Conservation (phyloP, 2,888 invertebrate species). For the Dasypogon diadema region DNA sequence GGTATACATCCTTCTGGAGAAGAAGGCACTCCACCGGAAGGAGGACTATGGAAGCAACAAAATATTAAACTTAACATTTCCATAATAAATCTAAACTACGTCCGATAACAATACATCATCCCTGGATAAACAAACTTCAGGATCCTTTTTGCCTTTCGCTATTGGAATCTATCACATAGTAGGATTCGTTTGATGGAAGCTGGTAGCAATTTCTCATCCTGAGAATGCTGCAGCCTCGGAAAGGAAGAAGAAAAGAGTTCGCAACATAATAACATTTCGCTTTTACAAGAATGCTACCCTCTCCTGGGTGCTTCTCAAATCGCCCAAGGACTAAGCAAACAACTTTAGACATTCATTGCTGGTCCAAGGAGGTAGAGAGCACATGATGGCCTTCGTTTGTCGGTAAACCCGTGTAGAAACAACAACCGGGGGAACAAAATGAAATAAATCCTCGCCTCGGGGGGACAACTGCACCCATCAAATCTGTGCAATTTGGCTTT, state of each 20-base stretch:
- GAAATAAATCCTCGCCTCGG: slow-evolving; percentile 52
- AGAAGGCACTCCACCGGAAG: neutral
- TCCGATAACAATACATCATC: slow-evolving; percentile 67
- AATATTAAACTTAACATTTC: slow-evolving; percentile 57
- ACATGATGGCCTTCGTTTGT: slow-evolving; percentile 48
- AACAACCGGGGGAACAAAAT: slow-evolving; percentile 50
- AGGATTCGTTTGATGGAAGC: slow-evolving; percentile 40
- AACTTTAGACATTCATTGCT: slow-evolving; percentile 57
- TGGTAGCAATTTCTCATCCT: slow-evolving; percentile 41
- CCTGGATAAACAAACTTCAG: slow-evolving; percentile 65
- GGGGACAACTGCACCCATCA: slow-evolving; percentile 52
- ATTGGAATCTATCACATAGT: slow-evolving; percentile 56
- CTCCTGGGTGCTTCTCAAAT: slow-evolving; percentile 53
- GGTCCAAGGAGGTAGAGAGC: slow-evolving; percentile 53
- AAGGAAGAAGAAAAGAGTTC: slow-evolving; percentile 51
- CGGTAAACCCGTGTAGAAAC: slow-evolving; percentile 50
- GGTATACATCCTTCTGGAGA: neutral
- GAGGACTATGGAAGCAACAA: slow-evolving; percentile 30
- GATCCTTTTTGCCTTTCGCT: slow-evolving; percentile 61
- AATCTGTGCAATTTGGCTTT: slow-evolving; percentile 52
- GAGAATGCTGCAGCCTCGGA: neutral
- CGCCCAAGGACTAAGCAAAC: slow-evolving; percentile 56
- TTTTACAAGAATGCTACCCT: slow-evolving; percentile 52
- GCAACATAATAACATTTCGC: slow-evolving; percentile 53
- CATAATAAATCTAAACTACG: slow-evolving; percentile 64